These are phyloP conservation scores for Drosophila ogumai DNA, from an alignment of 1,140 invertebrate species.

Conservation along the genomic window DNA sequence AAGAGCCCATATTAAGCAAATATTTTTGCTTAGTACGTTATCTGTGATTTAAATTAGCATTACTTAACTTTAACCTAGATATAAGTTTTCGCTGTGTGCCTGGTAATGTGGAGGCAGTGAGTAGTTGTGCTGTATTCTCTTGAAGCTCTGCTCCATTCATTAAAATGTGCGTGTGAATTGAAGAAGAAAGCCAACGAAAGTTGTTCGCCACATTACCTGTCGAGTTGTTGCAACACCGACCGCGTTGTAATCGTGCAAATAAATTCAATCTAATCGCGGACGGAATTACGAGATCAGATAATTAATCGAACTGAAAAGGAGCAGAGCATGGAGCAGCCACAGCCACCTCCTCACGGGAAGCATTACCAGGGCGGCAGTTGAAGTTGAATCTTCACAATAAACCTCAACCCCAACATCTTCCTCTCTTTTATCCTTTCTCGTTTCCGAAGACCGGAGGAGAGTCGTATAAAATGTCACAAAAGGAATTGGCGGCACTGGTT, in stretches of 20 bases:
- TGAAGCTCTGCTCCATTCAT: conserved; percentile 38
- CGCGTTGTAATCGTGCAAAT: conserved; percentile 18
- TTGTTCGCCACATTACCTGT: conserved; percentile 57
- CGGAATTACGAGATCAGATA: neutral
- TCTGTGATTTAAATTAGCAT: neutral
- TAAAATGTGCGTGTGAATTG: conserved; percentile 44
- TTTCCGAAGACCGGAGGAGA: conserved; percentile 18
- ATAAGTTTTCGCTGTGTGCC: conserved; percentile 31
- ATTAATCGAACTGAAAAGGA: neutral
- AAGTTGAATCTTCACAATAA: conserved; percentile 11
- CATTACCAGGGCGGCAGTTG: conserved; percentile 30
- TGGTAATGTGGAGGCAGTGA: conserved; percentile 66
- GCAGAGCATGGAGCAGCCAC: conserved; percentile 39
- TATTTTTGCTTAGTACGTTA: neutral
- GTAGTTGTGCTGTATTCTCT: conserved; percentile 66
- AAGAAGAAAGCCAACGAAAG: conserved; percentile 57
- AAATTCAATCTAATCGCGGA: neutral
- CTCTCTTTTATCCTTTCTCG: conserved; percentile 29
- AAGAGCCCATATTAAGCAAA: neutral
- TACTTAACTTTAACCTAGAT: conserved; percentile 1
- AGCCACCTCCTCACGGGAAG: conserved; percentile 34
- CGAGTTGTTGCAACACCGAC: conserved; percentile 11
- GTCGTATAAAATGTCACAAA: conserved; percentile 32
- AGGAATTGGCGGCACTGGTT: conserved; percentile 35
- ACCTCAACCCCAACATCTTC: conserved; percentile 23